phyloP scores from a whole-genome alignment of 2,113 vertebrate genomes.

The Sturnira hondurensis region DNA sequence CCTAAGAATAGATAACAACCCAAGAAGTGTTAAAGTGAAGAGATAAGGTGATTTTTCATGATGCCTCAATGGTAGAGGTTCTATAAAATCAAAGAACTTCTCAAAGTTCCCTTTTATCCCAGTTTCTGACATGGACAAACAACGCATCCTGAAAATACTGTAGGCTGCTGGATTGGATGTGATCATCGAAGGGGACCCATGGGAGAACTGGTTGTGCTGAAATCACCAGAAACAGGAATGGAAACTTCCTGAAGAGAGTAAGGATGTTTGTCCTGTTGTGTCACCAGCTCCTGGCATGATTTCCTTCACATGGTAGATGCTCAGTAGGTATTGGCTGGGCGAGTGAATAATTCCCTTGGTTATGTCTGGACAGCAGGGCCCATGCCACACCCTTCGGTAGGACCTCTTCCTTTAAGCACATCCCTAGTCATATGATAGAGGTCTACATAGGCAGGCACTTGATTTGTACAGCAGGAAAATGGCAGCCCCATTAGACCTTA shows the following conservation, averaged over 20 bases:
- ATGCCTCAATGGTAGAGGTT: no score
- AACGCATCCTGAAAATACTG: neutral
- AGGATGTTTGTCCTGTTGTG: no score
- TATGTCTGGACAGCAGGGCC: neutral
- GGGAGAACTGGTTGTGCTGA: neutral
- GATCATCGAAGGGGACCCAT: neutral
- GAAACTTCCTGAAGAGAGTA: neutral
- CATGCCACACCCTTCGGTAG: neutral
- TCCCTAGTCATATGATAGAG: neutral
- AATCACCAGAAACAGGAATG: neutral
- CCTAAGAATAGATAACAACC: neutral
- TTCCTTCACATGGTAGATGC: no score
- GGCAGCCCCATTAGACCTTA: neutral
- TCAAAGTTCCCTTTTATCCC: neutral
- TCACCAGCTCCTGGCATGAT: neutral
- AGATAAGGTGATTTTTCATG: neutral
- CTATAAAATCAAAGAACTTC: neutral
- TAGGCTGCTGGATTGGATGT: no score
- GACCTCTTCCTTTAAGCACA: neutral
- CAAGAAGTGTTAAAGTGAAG: neutral
- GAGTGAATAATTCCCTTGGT: no score
- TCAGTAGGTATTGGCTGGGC: neutral
- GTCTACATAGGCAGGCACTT: neutral
- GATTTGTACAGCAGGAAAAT: neutral
- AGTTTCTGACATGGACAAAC: neutral